Base-by-base conservation (phyloP, 2,113 vertebrate species). In the Ptychochromis oligacanthus region DNA sequence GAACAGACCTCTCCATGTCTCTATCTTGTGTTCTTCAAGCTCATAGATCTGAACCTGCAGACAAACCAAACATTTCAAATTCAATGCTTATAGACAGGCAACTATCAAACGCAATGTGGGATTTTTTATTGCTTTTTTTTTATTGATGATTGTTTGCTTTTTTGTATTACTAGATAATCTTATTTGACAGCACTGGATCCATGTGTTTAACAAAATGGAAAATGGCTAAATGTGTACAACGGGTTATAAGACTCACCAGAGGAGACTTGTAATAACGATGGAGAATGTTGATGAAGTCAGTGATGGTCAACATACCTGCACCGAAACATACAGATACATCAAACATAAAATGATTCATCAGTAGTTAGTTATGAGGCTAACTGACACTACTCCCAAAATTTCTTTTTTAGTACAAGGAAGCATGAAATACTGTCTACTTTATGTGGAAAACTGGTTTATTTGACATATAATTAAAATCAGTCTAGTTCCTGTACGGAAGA, bases 221-320 rank as follows among this genome's bases (percentile, higher is more conserved):
- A 65, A 3, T 5, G 26, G 5, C 5, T 28, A 49, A 46, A 46
- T 67, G 6, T 67, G 17, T 67, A 28, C 40, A 67, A 67, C 26
- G 26, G 11, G 28, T 7, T 67, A 49, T 46, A 46, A 22, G 17
- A 67, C 64, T 96, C 95, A 99, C 98, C 97, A 99, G 89, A 6
- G 98, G 98, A 1, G 98, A 98, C 74, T 95, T 97, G 94, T 98
- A 99, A 89, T 99, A 99, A 24, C 97, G 97, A 81, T 99, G 98
- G 38, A 99, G 96, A 85, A 99, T 99, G 93, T 99, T 96, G 94
- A 99, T 99, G 94, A 99, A 99, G 93, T 99, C 98, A 0, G 98
- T 99, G 95, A 99, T 99, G 76, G 98, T 99, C 89, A 99, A 95
- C 98, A 99, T 99, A 36, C 98, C 98, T 99, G 93, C 0, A 46